Base-by-base conservation (phyloP, 2,888 invertebrate species). In the Drosophila robusta region DNA sequence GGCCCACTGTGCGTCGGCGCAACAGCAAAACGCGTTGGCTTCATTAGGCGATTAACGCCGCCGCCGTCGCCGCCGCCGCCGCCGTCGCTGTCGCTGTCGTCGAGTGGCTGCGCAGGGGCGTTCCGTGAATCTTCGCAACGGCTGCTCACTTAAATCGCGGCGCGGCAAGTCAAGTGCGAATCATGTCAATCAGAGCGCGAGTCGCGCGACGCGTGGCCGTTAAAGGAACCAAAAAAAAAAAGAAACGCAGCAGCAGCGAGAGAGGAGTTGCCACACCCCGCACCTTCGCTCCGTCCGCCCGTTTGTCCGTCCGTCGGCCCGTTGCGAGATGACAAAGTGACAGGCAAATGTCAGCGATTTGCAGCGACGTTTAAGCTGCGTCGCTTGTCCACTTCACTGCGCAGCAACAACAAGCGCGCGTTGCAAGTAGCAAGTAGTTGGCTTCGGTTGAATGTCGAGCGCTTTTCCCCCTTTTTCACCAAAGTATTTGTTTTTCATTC, bases 331-430 rank as follows among this genome's bases (percentile, higher is more conserved):
- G 83, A 86, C 83, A 76, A 78, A 78, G 65, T 84, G 83, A 84
- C 83, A 80, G 86, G 75, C 78, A 80, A 85, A 83, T 86, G 86
- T 83, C 83, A 86, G 70, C 86, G 78, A 78, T 86, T 86, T 75
- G 76, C 54, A 68, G 32, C 58, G 80, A 51, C 83, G 83, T 83
- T 83, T 83, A 83, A 83, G 82, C 82, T 79, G 65, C 66, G 66
- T 64, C 78, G 83, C 60, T 78, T 86, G 83, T 84, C 78, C 83
- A 84, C 83, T 84, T 84, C 80, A 84, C 66, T 86, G 83, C 76
- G 44, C 81, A 76, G 57, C 76, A 71, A 80, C 69, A 80, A 81
- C 75, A 83, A 71, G 64, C 62, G 70, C 54, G 36, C 45, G 44
- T 42, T 14, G 49, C 45, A 38, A 47, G 12, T 57, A 32, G 39